phyloP scores from a whole-genome alignment of 2,797 vertebrate genomes.

The Peromyscus melanophrys region DNA sequence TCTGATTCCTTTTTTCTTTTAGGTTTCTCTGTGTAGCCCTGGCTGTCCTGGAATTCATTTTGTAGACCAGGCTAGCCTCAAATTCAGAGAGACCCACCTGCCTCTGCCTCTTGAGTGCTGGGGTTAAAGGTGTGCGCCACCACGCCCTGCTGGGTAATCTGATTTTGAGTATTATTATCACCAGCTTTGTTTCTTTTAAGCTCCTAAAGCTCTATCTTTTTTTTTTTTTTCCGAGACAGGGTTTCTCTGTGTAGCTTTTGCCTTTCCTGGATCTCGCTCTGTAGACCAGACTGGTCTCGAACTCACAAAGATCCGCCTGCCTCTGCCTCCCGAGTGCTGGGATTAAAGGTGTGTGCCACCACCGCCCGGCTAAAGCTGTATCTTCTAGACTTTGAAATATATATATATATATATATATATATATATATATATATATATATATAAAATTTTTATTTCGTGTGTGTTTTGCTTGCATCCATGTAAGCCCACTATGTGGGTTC shows the following conservation, averaged over 20 bases:
- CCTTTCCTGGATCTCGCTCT: too few species aligned
- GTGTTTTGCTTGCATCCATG: not conserved
- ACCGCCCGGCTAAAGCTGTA: not conserved
- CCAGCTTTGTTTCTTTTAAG: slow-evolving; percentile 43
- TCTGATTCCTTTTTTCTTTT: not conserved
- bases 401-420: not conserved
- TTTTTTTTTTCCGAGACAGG: too few species aligned
- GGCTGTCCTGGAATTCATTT: not conserved
- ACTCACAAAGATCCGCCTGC: too few species aligned
- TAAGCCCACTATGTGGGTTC: not conserved
- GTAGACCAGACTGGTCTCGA: too few species aligned
- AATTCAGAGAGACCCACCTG: not conserved
- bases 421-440: not conserved
- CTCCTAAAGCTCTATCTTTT: slow-evolving; percentile 28
- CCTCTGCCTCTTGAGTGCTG: not conserved
- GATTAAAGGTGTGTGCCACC: too few species aligned
- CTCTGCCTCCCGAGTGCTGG: too few species aligned
- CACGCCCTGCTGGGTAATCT: not conserved
- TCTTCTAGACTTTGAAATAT: not conserved
- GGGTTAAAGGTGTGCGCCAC: not conserved
- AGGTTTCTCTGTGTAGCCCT: not conserved
- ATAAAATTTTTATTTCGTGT: not conserved
- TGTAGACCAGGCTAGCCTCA: not conserved
- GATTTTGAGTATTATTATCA: slow-evolving; percentile 56
- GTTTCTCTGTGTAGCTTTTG: too few species aligned